phyloP scores from a whole-genome alignment of 1,140 invertebrate species.

The Dryas iulia region DNA sequence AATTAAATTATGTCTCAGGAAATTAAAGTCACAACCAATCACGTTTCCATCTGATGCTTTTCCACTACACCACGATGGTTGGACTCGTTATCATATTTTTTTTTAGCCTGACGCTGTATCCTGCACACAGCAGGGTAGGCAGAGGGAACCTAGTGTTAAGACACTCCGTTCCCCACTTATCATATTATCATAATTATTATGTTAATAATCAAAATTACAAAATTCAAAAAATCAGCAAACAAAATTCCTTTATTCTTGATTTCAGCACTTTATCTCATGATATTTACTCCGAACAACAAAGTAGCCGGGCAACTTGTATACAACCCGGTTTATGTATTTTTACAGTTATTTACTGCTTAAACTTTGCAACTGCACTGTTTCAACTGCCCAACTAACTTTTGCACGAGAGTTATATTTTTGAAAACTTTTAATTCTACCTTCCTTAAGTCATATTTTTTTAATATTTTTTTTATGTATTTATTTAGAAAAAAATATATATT shows the following conservation, averaged over 20 bases:
- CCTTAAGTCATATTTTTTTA: not conserved
- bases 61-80: too few relatives aligned
- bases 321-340: slow-evolving; percentile 4
- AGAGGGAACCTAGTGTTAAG: too few relatives aligned
- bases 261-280: slow-evolving; percentile 1
- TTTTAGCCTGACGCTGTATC: too few relatives aligned
- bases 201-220: not conserved
- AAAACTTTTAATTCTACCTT: slow-evolving; percentile 12
- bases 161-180: too few relatives aligned
- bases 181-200: too few relatives aligned
- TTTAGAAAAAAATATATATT: too few relatives aligned
- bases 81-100: too few relatives aligned
- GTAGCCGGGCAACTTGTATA: not conserved
- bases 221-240: not conserved
- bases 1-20: too few relatives aligned
- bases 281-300: not conserved
- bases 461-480: too few relatives aligned
- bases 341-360: slow-evolving; percentile 2
- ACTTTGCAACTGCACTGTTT: slow-evolving; percentile 3
- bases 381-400: slow-evolving; percentile 3
- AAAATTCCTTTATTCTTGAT: slow-evolving; percentile 1
- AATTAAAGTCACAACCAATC: too few relatives aligned
- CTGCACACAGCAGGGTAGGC: too few relatives aligned
- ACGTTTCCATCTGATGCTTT: too few relatives aligned
- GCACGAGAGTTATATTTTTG: slow-evolving; percentile 1